Evolutionary conservation across 2,797 vertebrate species (phyloP), one percentile per base, ranked within the genome.

Genomic region (Cheirogaleus major): DNA sequence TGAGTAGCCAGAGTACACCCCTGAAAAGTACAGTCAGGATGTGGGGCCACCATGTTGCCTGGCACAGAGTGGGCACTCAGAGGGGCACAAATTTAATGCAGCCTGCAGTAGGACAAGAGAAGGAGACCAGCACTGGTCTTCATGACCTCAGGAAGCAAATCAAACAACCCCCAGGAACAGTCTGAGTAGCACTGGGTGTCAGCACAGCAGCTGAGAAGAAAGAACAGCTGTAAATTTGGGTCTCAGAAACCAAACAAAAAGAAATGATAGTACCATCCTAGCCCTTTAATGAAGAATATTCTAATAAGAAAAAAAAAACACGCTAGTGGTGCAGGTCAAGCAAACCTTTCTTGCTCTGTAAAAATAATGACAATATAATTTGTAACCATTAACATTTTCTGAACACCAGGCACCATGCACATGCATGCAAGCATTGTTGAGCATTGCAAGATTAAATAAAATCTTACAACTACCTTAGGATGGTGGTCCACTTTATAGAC

Each of bases 161-260:
- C 81, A 76, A 92, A 76, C 75, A 91, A 65, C 12, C n/a, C n/a
- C 45, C 30, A 88, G 45, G 45, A 55, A 89, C 38, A 82, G 55
- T 84, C 35, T 61, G 83, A 87, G 52, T 30, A 30, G 38, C 72
- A n/a, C 32, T 27, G 67, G 63, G 75, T 76, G 30, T 23, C 67
- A 67, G 14, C 14, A 87, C 30, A 18, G 67, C 30, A 82, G 75
- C 72, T n/a, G 30, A 93, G 79, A 92, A 87, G 43, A 83, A 97
- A 79, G 10, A 50, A 83, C 50, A 91, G 55, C 41, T 87, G 8
- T 78, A 70, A 48, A 72, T 82, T 67, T 45, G 8, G 69, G 25
- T 86, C 67, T 97, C 43, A 95, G 80, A 89, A 91, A 23, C 30
- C 52, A 95, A 72, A 91, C 12, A 73, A 69, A 80, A 69, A 85